These are phyloP conservation scores for Elgaria multicarinata DNA, from an alignment of 2,113 vertebrate genomes.

Conservation along the genomic window DNA sequence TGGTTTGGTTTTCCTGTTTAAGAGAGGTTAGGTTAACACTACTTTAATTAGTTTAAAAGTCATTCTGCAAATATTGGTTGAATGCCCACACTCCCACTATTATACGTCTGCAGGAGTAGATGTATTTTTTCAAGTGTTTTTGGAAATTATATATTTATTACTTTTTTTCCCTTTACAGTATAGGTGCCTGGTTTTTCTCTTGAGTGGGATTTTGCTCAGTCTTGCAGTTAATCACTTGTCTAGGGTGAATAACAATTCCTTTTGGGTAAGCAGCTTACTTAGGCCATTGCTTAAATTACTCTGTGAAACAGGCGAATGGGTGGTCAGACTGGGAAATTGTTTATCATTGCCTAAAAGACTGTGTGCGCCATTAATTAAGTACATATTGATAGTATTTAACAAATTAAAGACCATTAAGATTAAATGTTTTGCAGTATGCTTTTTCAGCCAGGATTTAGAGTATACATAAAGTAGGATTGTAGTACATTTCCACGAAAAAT, in stretches of 20 bases:
- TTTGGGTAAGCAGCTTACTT: not conserved
- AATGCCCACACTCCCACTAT: not conserved
- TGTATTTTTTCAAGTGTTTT: not conserved
- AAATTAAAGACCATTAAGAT: not conserved
- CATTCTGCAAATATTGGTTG: constrained; percentile 6
- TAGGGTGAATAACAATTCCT: not conserved
- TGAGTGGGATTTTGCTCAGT: not conserved
- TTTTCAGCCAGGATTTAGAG: not conserved
- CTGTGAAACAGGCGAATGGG: not conserved
- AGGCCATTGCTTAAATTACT: not conserved
- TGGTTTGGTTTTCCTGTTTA: constrained; percentile 22
- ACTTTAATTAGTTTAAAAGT: constrained; percentile 33
- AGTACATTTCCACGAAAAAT: not conserved
- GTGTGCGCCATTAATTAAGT: not conserved
- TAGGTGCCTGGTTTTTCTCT: not conserved
- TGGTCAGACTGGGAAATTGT: not conserved
- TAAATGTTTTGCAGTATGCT: not conserved
- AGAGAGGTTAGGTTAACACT: constrained; percentile 13
- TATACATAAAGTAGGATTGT: not conserved
- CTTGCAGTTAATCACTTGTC: not conserved
- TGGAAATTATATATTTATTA: not conserved
- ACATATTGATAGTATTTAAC: not conserved
- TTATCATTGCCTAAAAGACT: not conserved
- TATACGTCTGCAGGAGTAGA: not conserved
- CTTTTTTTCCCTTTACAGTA: not conserved